phyloP scores from a whole-genome alignment of 2,113 vertebrate species.

The Mesembrinibis cayennensis region DNA sequence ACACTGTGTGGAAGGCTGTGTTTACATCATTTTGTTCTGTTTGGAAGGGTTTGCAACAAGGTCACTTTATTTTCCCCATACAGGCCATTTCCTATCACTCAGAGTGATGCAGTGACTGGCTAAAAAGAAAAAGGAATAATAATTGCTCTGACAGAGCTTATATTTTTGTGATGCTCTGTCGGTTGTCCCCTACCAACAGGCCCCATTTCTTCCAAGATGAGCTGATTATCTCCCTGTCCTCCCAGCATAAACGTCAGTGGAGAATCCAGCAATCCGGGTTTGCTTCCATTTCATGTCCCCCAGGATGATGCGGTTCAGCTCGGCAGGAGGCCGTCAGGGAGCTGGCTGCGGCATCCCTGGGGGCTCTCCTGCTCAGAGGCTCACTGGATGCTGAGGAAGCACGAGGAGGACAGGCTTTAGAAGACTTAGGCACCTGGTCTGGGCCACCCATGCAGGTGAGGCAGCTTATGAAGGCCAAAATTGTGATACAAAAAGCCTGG shows the following conservation, averaged over 20 bases:
- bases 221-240: not conserved
- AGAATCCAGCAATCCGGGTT: not conserved
- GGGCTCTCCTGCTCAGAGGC: not conserved
- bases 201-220: not conserved
- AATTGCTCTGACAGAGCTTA: not conserved
- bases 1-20: not conserved
- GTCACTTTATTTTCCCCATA: not conserved
- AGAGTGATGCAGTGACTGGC: not conserved
- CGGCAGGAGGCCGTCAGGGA: not conserved
- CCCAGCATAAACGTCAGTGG: not conserved
- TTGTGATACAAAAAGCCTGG: not conserved
- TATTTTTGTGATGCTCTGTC: not conserved
- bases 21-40: not conserved
- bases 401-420: not conserved
- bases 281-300: not conserved
- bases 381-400: not conserved
- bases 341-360: not conserved
- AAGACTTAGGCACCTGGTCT: not conserved
- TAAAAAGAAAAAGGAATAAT: not conserved
- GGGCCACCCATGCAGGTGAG: too few relatives aligned
- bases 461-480: not conserved
- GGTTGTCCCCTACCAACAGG: not conserved
- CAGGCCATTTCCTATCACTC: not conserved
- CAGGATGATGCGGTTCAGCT: not conserved
- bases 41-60: not conserved